Percentiles rank a stretch among this genome's conserved stretches.
These are phyloP conservation scores for Psophia crepitans DNA, from an alignment of 2,113 vertebrate genomes.

Conservation along the genomic window DNA sequence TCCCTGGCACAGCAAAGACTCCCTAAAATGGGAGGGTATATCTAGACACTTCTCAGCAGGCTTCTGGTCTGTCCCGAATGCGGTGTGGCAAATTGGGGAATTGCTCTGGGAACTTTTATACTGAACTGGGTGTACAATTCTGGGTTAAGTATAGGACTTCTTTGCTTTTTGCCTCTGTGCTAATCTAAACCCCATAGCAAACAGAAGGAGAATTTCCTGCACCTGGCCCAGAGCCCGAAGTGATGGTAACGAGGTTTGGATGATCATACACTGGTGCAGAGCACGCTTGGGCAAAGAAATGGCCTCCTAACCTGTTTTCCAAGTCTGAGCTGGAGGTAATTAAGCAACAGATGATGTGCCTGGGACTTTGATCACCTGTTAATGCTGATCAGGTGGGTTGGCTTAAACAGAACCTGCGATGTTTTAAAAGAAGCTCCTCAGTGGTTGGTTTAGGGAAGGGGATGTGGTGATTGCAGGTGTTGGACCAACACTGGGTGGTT, in stretches of 20 bases:
- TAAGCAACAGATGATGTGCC: not conserved
- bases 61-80: not conserved
- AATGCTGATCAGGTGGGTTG: not conserved
- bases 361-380: not conserved
- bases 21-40: not conserved
- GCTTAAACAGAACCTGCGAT: not conserved
- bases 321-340: not conserved
- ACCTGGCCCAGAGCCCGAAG: not conserved
- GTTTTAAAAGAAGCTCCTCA: not conserved
- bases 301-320: not conserved
- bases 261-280: not conserved
- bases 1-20: not conserved
- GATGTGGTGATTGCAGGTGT: rapidly evolving
- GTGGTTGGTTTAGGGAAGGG: rapidly evolving
- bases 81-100: not conserved
- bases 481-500: rapidly evolving
- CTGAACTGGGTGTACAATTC: not conserved
- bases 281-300: not conserved
- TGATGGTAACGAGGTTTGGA: rapidly evolving
- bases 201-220: not conserved
- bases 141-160: not conserved
- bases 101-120: not conserved
- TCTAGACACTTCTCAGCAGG: not conserved
- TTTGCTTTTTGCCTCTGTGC: not conserved
- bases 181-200: not conserved